These are phyloP conservation scores for Morbakka virulenta DNA, from an alignment of 30 jellyfish, hydroid and myxozoan species.

Conservation along the genomic window DNA sequence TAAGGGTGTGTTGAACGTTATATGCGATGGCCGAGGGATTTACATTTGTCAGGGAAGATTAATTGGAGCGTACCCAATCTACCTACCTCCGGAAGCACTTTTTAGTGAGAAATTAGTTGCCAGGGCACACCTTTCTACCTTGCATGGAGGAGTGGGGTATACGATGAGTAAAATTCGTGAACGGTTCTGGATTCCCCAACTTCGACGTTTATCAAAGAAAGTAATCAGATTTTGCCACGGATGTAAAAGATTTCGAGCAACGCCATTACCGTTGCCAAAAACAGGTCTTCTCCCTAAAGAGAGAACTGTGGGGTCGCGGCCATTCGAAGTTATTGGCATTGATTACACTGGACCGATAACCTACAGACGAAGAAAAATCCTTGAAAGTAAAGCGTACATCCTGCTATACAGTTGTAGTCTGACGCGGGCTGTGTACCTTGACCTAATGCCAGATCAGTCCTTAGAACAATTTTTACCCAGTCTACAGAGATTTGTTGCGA, in stretches of 20 bases:
- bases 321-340: conserved; percentile 43
- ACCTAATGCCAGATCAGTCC: conserved; percentile 37
- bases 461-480: not conserved
- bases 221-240: conserved; percentile 31
- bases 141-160: conserved; percentile 54
- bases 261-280: conserved; percentile 11
- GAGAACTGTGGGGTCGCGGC: conserved; percentile 6
- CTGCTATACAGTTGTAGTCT: conserved; percentile 56
- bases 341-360: conserved; percentile 46
- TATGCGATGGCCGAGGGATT: conserved; percentile 1
- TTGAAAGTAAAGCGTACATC: conserved; percentile 44
- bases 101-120: conserved; percentile 28
- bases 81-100: conserved; percentile 17
- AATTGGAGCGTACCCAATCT: conserved; percentile 41
- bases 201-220: conserved; percentile 32
- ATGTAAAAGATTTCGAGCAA: conserved; percentile 41
- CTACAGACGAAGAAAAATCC: not conserved
- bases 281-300: conserved; percentile 38
- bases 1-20: conserved; percentile 6
- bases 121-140: not conserved
- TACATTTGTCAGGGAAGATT: conserved; percentile 33
- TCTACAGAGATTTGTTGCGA: conserved; percentile 10
- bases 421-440: conserved; percentile 48
- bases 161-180: conserved; percentile 18
- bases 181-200: conserved; percentile 49